A percentile compares a stretch with the other conserved stretches of the same genome.
Conservation (phyloP, 2,888 invertebrate species). For the Drosophila borealis region DNA sequence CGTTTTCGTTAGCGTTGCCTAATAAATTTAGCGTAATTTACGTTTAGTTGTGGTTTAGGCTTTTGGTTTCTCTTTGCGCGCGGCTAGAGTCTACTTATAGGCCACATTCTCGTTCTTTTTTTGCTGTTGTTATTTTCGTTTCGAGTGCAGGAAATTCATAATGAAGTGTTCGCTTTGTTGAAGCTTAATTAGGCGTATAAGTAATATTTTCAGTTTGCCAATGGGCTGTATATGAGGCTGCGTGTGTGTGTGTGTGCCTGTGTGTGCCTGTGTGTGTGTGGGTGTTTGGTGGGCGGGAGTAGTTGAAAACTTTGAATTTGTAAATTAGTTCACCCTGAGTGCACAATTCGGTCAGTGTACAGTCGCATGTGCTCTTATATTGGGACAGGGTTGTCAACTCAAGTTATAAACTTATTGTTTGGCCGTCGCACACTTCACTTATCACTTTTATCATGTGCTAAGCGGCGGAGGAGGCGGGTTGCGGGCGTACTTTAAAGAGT, state of each 20-base stretch:
- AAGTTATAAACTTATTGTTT: slow-evolving; percentile 21
- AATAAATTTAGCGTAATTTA: slow-evolving; percentile 78
- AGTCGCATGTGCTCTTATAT: slow-evolving; percentile 7
- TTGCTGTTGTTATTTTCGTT: slow-evolving; percentile 22
- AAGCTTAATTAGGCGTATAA: slow-evolving; percentile 80
- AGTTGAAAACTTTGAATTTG: slow-evolving; percentile 65
- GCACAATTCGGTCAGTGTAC: slow-evolving; percentile 67
- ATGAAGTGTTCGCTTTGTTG: slow-evolving; percentile 79
- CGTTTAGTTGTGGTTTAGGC: slow-evolving; percentile 69
- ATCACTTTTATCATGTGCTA: slow-evolving; percentile 25
- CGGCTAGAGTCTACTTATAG: neutral
- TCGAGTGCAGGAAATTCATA: slow-evolving; percentile 73
- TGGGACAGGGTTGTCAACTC: slow-evolving; percentile 9
- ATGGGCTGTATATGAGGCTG: neutral
- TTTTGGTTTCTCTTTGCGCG: slow-evolving; percentile 21
- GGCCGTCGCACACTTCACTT: slow-evolving; percentile 39
- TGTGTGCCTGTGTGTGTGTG: slow-evolving; percentile 2
- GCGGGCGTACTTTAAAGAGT: neutral
- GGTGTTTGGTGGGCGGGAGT: neutral
- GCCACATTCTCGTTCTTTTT: slow-evolving; percentile 2
- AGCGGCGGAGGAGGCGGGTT: neutral
- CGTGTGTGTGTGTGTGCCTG: slow-evolving; percentile 2
- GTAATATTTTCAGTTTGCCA: slow-evolving; percentile 69
- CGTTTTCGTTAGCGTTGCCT: slow-evolving; percentile 61
- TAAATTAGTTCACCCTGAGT: slow-evolving; percentile 71